Evolutionary conservation across 2,888 invertebrate species (phyloP).

Genomic region (Drosophila imparisetae): DNA sequence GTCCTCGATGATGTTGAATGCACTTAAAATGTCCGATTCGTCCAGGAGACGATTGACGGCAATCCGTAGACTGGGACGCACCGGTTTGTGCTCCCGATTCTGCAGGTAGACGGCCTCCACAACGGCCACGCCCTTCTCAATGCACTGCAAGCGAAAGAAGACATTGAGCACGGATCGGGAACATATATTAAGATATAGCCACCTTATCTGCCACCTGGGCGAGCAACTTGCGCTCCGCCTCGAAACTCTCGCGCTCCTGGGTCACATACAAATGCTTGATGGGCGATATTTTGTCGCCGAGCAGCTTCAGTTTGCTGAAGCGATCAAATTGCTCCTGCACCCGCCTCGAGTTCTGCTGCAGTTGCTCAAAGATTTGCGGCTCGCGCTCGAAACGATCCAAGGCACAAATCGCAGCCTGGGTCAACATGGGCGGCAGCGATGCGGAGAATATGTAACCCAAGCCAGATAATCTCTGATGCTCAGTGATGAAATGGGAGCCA

Average conservation of each 20-base stretch:
- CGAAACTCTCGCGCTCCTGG: constrained; percentile 84
- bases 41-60: constrained; percentile 89
- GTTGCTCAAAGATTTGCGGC: constrained; percentile 87
- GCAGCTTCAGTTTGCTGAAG: constrained; percentile 85
- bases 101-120: constrained; percentile 89
- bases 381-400: constrained; percentile 90
- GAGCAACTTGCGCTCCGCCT: constrained; percentile 86
- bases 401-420: constrained; percentile 93
- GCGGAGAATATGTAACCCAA: constrained; percentile 98
- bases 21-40: constrained; percentile 87
- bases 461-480: constrained; percentile 96
- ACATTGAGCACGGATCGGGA: background rate
- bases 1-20: constrained; percentile 84
- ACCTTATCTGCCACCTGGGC: constrained; percentile 87
- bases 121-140: constrained; percentile 89
- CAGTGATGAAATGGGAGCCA: constrained; percentile 95
- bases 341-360: constrained; percentile 87
- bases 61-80: constrained; percentile 90
- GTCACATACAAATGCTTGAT: constrained; percentile 90
- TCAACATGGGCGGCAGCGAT: constrained; percentile 95
- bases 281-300: constrained; percentile 89
- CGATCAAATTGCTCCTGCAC: constrained; percentile 86
- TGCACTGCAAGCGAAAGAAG: constrained; percentile 85
- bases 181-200: constrained; percentile 4
- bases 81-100: constrained; percentile 87